These are phyloP conservation scores for Australoheros facetus DNA, from an alignment of 2,797 vertebrate genomes.

Conservation along the genomic window DNA sequence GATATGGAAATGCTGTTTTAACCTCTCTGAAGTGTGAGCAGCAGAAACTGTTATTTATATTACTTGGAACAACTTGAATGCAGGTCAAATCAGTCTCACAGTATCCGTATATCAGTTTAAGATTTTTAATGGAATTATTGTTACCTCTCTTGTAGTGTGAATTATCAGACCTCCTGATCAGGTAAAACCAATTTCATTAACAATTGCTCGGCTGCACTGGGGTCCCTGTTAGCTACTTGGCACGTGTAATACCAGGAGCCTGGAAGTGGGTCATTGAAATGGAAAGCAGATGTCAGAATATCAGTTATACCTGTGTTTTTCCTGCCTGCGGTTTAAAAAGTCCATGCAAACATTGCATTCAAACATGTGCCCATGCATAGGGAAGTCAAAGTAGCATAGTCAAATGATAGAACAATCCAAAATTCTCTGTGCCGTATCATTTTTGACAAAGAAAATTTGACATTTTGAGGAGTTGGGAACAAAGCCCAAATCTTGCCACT, in stretches of 20 bases:
- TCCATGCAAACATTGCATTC: background rate
- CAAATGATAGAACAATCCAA: background rate
- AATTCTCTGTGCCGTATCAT: background rate
- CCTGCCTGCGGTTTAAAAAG: background rate
- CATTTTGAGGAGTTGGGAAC: no score
- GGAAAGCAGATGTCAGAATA: background rate
- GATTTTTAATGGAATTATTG: background rate
- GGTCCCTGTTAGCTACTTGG: rapidly evolving
- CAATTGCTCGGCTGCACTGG: background rate
- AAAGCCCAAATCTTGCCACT: no score
- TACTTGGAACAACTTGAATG: background rate
- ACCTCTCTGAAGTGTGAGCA: background rate
- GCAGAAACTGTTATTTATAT: background rate
- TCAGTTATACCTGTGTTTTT: background rate
- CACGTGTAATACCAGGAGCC: background rate
- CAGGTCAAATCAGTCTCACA: no score
- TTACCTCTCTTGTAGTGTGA: background rate
- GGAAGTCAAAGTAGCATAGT: background rate
- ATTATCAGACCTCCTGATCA: background rate
- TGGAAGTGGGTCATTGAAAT: background rate
- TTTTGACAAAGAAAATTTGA: no score
- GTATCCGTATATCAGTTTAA: background rate
- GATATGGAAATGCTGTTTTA: background rate
- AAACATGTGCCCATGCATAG: background rate
- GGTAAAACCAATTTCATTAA: background rate